These are phyloP conservation scores for Drosophila pseudotalamancana DNA, from an alignment of 2,888 invertebrate species.

Conservation along the genomic window DNA sequence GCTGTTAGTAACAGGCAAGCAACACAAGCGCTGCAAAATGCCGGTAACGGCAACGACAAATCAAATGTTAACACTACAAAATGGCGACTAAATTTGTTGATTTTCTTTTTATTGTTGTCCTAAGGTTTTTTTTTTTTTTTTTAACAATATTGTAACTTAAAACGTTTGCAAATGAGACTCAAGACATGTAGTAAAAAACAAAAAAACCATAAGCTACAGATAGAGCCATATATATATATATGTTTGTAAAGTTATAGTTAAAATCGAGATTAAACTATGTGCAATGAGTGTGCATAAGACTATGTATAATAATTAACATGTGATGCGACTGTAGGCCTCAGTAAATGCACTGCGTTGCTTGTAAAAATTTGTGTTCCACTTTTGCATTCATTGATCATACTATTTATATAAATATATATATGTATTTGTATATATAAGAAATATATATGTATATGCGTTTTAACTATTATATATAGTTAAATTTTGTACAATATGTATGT, in stretches of 20 bases:
- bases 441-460: conserved; percentile 16
- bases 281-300: conserved; percentile 62
- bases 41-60: conserved; percentile 8
- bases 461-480: conserved; percentile 52
- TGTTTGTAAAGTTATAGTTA: conserved; percentile 13
- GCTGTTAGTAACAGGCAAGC: conserved; percentile 58
- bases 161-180: conserved; percentile 59
- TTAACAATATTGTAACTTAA: conserved; percentile 31
- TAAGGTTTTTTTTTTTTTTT: conserved; percentile 22
- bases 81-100: conserved; percentile 17
- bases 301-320: conserved; percentile 63
- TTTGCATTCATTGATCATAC: conserved; percentile 29
- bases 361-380: conserved; percentile 40
- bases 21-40: conserved; percentile 23
- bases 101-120: conserved; percentile 47
- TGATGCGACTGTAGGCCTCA: conserved; percentile 54
- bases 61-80: conserved; percentile 28
- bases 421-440: conserved; percentile 16
- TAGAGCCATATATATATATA: conserved; percentile 17
- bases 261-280: conserved; percentile 52
- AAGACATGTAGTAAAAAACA: conserved; percentile 35
- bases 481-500: conserved; percentile 64
- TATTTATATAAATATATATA: conserved; percentile 23
- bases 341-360: conserved; percentile 64
- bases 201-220: conserved; percentile 33